phyloP scores from a whole-genome alignment of 2,113 vertebrate genomes.

The Myiozetetes cayanensis region DNA sequence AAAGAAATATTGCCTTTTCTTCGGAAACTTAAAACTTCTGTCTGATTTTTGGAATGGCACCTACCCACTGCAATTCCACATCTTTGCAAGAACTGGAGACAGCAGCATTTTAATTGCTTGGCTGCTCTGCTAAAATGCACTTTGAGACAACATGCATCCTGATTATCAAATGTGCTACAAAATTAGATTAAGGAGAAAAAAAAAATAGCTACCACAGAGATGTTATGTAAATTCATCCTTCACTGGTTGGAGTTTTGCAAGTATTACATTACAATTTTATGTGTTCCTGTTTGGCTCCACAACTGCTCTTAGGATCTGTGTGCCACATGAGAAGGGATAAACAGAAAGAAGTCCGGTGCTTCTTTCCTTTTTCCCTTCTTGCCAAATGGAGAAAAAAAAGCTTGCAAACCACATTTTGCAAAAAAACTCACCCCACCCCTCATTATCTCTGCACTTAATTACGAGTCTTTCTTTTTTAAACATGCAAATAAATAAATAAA shows the following conservation, averaged over 20 bases:
- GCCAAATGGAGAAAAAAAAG: background rate
- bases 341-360: background rate
- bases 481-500: conserved; percentile 64
- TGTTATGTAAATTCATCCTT: conserved; percentile 3
- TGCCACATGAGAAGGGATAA: background rate
- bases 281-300: background rate
- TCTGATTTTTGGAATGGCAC: conserved; percentile 53
- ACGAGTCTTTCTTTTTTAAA: conserved; percentile 35
- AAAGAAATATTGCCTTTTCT: conserved; percentile 81
- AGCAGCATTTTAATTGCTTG: conserved; percentile 58
- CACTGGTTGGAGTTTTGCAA: conserved; percentile 51
- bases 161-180: background rate
- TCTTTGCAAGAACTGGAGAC: conserved; percentile 29
- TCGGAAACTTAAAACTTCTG: conserved; percentile 52
- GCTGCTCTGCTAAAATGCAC: conserved; percentile 43
- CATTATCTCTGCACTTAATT: conserved; percentile 42
- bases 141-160: background rate
- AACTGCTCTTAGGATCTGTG: conserved; percentile 9
- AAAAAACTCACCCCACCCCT: conserved; percentile 36
- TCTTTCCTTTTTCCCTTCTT: background rate
- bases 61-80: background rate
- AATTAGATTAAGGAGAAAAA: background rate
- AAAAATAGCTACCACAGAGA: background rate
- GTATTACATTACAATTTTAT: background rate
- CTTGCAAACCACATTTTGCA: background rate